phyloP scores from a whole-genome alignment of 2,888 invertebrate genomes.

The Meganola albula region DNA sequence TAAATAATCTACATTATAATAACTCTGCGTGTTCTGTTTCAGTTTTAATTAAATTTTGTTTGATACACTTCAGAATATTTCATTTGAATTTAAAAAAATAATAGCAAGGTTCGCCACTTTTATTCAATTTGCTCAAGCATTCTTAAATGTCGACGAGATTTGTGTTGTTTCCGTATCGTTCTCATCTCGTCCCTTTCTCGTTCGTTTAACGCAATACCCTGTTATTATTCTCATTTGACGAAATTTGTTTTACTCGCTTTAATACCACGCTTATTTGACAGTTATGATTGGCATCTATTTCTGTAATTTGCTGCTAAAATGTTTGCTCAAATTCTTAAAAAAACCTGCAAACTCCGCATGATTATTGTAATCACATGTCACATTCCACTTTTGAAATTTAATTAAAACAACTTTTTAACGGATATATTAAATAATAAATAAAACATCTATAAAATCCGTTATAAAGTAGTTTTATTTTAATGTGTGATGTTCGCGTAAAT shows the following conservation, averaged over 20 bases:
- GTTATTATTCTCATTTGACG: conserved; percentile 42
- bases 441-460: conserved; percentile 3
- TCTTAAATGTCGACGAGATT: conserved; percentile 36
- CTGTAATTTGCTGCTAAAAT: conserved; percentile 10
- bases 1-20: too few relatives aligned
- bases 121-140: too few relatives aligned
- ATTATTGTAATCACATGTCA: too few relatives aligned
- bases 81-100: too few relatives aligned
- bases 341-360: background rate
- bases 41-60: too few relatives aligned
- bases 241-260: conserved; percentile 38
- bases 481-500: too few relatives aligned
- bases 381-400: too few relatives aligned
- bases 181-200: conserved; percentile 37
- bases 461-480: too few relatives aligned
- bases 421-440: conserved; percentile 1
- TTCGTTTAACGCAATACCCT: conserved; percentile 38
- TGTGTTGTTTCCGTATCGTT: conserved; percentile 26
- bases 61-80: too few relatives aligned
- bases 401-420: too few relatives aligned
- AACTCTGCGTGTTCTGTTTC: too few relatives aligned
- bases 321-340: background rate
- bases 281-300: conserved; percentile 30
- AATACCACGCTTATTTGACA: conserved; percentile 25
- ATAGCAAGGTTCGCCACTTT: too few relatives aligned